Percentiles rank a stretch among this genome's conserved stretches.
Conservation (phyloP, 2,888 invertebrate species). For the Palloptera scutellata region DNA sequence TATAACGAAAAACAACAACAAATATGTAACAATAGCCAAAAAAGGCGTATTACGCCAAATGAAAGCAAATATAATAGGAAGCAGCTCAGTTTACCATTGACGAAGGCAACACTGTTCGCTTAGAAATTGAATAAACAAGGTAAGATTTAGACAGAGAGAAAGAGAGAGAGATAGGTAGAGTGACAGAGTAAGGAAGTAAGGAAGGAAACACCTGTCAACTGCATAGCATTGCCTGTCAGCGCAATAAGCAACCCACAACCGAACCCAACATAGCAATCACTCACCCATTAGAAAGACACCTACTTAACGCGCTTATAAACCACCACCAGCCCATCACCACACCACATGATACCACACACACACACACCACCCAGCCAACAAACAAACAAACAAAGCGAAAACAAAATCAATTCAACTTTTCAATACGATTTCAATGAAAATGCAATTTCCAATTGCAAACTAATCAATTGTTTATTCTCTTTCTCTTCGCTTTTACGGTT, state of each 20-base stretch:
- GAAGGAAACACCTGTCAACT: conserved; percentile 52
- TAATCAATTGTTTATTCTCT: conserved; percentile 55
- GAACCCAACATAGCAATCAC: conserved; percentile 18
- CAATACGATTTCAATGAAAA: conserved; percentile 34
- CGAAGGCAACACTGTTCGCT: not conserved
- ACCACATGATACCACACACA: no score
- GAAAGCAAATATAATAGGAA: conserved; percentile 9
- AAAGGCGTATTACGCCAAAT: conserved; percentile 1
- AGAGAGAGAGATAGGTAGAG: not conserved
- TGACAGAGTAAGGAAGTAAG: not conserved
- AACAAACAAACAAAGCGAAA: not conserved
- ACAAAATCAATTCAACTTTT: conserved; percentile 1
- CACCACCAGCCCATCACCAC: not conserved
- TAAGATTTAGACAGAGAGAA: no score
- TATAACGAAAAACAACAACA: no score
- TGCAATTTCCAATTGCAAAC: conserved; percentile 54
- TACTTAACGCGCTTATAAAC: conserved; percentile 10
- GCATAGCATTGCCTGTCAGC: conserved; percentile 44
- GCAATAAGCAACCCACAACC: not conserved
- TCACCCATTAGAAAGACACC: not conserved
- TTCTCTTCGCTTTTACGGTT: not conserved
- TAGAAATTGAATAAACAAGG: not conserved
- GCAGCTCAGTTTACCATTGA: not conserved
- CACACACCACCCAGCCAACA: conserved; percentile 14
- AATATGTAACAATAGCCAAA: no score